Evolutionary conservation across 2,888 invertebrate species (phyloP), one percentile per base, ranked within the genome.

Genomic region (Drosophila leonis): DNA sequence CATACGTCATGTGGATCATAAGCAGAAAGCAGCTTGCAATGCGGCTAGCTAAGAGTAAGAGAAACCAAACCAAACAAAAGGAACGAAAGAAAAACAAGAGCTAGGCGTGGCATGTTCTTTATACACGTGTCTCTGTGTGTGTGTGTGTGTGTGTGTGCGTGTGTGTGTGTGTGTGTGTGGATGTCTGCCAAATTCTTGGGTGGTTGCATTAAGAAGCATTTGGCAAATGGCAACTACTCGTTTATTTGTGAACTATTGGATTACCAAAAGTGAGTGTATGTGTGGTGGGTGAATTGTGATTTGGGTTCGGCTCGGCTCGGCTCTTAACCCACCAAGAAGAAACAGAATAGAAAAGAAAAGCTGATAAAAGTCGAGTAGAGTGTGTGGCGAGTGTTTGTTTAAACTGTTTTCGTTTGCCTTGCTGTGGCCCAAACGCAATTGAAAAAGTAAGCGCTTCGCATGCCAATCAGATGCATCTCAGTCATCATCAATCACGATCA

Each of bases 11-110:
- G 88, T 88, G 88, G 85, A 69, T 78, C 79, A 80, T 72, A 78
- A 80, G 75, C 78, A 78, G 86, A 88, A 86, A 83, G 82, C 78
- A 87, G 88, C 73, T 80, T 80, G 81, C 84, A 87, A 81, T 85
- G 89, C 84, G 84, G 85, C 80, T 87, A 81, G 87, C 89, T 88
- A 78, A 74, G 78, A 78, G 70, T 78, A 78, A 65, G 65, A 37
- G 44, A 65, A 78, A 51, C 60, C 63, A 75, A 68, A 80, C 42
- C 37, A 65, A 65, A 68, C 54, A 44, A 60, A 68, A 68, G 27
- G 15, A 48, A 39, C 13, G 15, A 73, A 73, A 63, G 27, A 51
- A 61, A 63, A 70, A 60, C 56, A 54, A 66, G 66, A 75, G 59
- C 76, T 67, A 75, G 77, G 77, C 66, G 77, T 78, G 80, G 55